Conservation (phyloP, 2,797 vertebrate species). For the Poecilia gillii region DNA sequence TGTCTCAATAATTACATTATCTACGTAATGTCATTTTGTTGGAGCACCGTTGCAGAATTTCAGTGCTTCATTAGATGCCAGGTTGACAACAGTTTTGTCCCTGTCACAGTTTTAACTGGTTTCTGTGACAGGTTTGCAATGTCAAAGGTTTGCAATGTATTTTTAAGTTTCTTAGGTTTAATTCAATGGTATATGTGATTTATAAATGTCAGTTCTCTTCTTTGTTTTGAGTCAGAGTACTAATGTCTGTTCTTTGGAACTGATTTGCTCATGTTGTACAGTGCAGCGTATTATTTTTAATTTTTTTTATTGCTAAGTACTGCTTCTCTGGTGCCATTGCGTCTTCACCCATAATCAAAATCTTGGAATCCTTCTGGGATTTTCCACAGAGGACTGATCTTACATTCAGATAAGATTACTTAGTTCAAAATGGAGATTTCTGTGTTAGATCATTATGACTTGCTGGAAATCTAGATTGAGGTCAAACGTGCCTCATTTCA, state of each 20-base stretch:
- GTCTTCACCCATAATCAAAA: not conserved
- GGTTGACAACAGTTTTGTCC: not conserved
- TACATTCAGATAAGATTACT: not conserved
- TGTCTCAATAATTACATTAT: slow-evolving; percentile 1
- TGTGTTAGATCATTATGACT: not conserved
- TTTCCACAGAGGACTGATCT: not conserved
- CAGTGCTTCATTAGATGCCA: not conserved
- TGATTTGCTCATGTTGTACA: not conserved
- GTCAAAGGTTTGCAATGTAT: not conserved
- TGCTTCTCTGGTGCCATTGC: not conserved
- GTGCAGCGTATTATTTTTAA: not conserved
- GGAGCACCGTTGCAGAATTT: not conserved
- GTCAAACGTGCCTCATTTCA: not conserved
- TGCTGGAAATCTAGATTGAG: not conserved
- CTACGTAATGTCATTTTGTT: not conserved
- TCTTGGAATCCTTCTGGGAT: not conserved
- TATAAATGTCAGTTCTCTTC: not conserved
- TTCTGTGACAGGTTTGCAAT: not conserved
- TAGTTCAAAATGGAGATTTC: not conserved
- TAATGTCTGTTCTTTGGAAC: not conserved
- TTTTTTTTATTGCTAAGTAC: not conserved
- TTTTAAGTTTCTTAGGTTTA: not conserved
- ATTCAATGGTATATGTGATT: not conserved
- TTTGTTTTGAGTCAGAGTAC: not conserved
- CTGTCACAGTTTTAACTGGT: not conserved